Evolutionary conservation across 2,113 vertebrate species (phyloP).

Genomic region (Megaleporinus macrocephalus): DNA sequence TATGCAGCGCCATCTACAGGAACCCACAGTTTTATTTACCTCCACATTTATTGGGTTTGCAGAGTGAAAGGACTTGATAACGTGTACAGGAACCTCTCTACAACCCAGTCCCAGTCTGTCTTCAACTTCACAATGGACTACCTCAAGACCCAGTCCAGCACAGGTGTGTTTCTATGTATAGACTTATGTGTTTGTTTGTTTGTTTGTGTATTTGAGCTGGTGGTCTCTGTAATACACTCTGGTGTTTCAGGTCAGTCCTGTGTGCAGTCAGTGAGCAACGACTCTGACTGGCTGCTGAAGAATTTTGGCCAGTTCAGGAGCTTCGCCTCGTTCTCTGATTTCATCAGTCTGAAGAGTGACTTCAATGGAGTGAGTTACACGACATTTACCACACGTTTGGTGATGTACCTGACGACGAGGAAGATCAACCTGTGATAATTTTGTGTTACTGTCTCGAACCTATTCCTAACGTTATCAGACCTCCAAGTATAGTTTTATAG

Average conservation of each 20-base stretch:
- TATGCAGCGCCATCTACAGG: too few relatives aligned
- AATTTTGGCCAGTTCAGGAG: conserved; percentile 59
- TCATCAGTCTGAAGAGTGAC: conserved; percentile 59
- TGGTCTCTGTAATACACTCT: background rate
- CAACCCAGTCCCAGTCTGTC: conserved; percentile 48
- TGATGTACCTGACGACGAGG: background rate
- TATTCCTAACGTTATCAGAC: too few relatives aligned
- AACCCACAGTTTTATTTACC: too few relatives aligned
- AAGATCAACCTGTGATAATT: too few relatives aligned
- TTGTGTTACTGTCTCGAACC: too few relatives aligned
- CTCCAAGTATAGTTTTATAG: too few relatives aligned
- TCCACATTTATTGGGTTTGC: too few relatives aligned
- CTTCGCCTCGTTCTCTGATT: conserved; percentile 54
- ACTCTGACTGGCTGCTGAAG: conserved; percentile 59
- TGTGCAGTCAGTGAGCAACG: conserved; percentile 43
- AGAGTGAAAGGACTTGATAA: conserved; percentile 58
- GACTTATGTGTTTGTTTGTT: background rate
- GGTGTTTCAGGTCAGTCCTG: conserved; percentile 57
- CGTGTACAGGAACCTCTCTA: conserved; percentile 52
- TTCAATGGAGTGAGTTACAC: conserved; percentile 64
- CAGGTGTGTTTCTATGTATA: too few relatives aligned
- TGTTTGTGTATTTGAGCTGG: background rate
- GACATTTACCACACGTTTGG: background rate
- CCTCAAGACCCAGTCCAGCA: conserved; percentile 31
- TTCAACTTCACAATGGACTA: conserved; percentile 52